Evolutionary conservation across 2,113 vertebrate species (phyloP).

Genomic region (Chamaea fasciata): DNA sequence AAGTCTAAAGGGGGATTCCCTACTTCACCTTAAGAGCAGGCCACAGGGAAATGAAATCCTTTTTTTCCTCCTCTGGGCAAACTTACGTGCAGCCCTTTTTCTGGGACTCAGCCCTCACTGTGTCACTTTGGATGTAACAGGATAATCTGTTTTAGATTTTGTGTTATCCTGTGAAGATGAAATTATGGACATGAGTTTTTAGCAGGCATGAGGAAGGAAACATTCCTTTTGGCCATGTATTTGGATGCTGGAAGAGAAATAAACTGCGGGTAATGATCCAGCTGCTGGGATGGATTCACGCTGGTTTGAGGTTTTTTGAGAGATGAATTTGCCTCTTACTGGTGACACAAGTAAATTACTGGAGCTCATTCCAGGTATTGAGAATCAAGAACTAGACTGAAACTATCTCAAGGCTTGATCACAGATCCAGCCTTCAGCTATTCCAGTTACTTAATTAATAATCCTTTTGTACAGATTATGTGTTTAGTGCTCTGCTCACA

Average conservation of each 20-base stretch:
- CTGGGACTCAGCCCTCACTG: neutral
- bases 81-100: neutral
- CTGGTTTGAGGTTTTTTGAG: neutral
- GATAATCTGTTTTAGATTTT: neutral
- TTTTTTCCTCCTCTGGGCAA: neutral
- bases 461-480: neutral
- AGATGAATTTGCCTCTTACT: neutral
- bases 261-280: too few species aligned
- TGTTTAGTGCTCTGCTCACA: neutral
- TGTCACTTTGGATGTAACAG: too few species aligned
- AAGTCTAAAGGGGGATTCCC: neutral
- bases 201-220: neutral
- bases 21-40: neutral
- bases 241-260: neutral
- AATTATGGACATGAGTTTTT: rapidly evolving
- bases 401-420: neutral
- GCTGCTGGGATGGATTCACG: neutral
- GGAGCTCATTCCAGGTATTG: neutral
- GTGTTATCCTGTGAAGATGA: neutral
- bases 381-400: neutral
- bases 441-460: neutral
- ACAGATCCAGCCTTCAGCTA: neutral
- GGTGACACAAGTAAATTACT: too few species aligned
- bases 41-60: neutral
- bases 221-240: neutral